Evolutionary conservation across 2,797 vertebrate genomes (phyloP), one percentile per base, ranked within the genome.

Genomic region (Enteromius anoplus): DNA sequence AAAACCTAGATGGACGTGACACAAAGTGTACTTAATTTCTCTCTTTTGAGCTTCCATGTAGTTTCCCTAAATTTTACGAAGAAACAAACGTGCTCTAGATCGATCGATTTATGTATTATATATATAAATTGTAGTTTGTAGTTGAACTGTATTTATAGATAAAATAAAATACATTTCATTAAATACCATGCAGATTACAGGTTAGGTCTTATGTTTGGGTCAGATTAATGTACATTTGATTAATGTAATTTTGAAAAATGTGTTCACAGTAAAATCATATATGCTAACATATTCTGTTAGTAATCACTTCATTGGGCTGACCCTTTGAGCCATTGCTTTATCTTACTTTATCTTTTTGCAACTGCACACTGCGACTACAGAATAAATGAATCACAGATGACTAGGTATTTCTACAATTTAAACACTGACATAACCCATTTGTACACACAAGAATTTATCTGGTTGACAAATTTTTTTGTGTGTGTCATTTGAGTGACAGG

Each of bases 401-500:
- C 34, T 64, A 23, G 32, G 14, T 58, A 64, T 45, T 47, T 77
- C 23, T 42, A 62, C 75, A 77, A 77, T 4, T 62, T 19, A 42
- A 42, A 69, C 21, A 58, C 26, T 80, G 34, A 55, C n/a, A 79
- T 23, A 40, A 79, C 64, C 19, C 47, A 4, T 21, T 53, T 34
- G 32, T 40, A 37, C 47, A 79, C 47, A 23, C 14, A 1, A 11
- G 64, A 51, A 70, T 68, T 69, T 21, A 40, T 29, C 34, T 6
- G 32, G 45, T 60, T 42, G 53, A 26, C 4, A 14, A 45, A 17
- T 23, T 45, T 62, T 76, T 21, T 19, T 12, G 10, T 45, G 17
- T 81, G 68, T 73, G 65, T 82, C 70, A 26, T 79, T 45, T 71
- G 47, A 60, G 64, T 70, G 60, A 45, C 84, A 84, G 78, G 23